Percentiles rank a stretch among this genome's conserved stretches.
Conservation (phyloP, 2,113 vertebrate genomes). For the Eupsittula cactorum region DNA sequence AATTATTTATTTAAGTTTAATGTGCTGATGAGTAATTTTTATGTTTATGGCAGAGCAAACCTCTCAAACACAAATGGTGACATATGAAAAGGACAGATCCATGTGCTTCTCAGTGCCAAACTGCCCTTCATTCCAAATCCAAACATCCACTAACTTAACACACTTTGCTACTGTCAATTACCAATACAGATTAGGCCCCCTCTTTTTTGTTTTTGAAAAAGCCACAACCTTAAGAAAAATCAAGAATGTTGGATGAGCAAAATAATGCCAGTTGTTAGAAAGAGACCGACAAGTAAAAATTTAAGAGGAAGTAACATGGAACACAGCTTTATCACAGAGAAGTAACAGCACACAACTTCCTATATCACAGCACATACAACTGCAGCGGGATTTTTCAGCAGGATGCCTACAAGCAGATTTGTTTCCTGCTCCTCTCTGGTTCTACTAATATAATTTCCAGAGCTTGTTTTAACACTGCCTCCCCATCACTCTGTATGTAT, state of each 20-base stretch:
- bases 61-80: too few relatives aligned
- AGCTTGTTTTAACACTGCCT: not conserved
- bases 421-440: not conserved
- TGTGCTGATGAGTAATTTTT: too few relatives aligned
- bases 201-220: not conserved
- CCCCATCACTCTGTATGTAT: fast-evolving
- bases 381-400: not conserved
- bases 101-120: not conserved
- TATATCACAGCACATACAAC: not conserved
- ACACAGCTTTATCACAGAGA: slow-evolving; percentile 7
- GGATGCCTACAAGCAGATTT: not conserved
- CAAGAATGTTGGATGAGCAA: not conserved
- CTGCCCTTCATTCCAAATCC: not conserved
- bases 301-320: not conserved
- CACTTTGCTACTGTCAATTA: not conserved
- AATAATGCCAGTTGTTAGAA: not conserved
- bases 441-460: slow-evolving; percentile 4
- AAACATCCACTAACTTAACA: not conserved
- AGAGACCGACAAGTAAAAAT: not conserved
- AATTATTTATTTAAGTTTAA: too few relatives aligned
- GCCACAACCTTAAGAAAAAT: not conserved
- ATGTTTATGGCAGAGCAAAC: too few relatives aligned
- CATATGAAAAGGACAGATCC: not conserved
- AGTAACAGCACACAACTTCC: not conserved
- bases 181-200: not conserved